A percentile compares a stretch with the other conserved stretches of the same genome.
Conservation (phyloP, 1,140 invertebrate genomes). For the Drosophila busckii region DNA sequence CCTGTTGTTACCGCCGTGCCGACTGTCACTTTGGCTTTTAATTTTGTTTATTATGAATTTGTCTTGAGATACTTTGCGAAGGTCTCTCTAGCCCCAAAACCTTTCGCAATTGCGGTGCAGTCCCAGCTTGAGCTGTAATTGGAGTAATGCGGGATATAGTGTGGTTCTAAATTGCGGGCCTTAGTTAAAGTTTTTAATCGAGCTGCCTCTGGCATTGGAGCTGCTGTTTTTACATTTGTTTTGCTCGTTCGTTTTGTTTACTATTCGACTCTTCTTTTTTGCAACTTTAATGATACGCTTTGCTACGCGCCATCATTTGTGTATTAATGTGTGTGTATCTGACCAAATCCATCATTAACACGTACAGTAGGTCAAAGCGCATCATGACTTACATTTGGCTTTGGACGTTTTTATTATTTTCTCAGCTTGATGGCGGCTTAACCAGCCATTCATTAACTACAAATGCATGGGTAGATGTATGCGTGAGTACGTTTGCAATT, state of each 20-base stretch:
- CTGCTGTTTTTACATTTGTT: constrained; percentile 13
- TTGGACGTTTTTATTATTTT: constrained; percentile 30
- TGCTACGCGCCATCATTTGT: constrained; percentile 30
- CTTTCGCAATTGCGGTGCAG: constrained; percentile 52
- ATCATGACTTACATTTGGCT: constrained; percentile 52
- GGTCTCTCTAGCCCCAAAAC: constrained; percentile 46
- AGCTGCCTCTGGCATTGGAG: constrained; percentile 2
- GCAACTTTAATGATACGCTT: constrained; percentile 63
- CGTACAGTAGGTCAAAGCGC: constrained; percentile 61
- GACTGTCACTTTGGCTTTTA: constrained; percentile 55
- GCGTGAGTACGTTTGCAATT: constrained; percentile 37
- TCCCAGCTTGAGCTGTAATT: constrained; percentile 8
- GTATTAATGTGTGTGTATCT: constrained; percentile 42
- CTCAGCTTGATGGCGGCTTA: constrained; percentile 35
- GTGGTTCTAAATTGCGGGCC: constrained; percentile 22
- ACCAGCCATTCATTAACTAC: constrained; percentile 47
- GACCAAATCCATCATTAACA: constrained; percentile 68
- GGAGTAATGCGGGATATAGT: not conserved
- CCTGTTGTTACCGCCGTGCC: constrained; percentile 20
- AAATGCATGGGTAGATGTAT: constrained; percentile 11
- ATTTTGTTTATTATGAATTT: constrained; percentile 64
- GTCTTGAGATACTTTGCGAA: constrained; percentile 46
- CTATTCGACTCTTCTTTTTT: constrained; percentile 37
- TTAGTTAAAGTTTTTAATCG: not conserved
- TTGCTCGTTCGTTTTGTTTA: constrained; percentile 17